Evolutionary conservation across 2,888 invertebrate genomes (phyloP).

Genomic region (Agonopterix alstromeriana): DNA sequence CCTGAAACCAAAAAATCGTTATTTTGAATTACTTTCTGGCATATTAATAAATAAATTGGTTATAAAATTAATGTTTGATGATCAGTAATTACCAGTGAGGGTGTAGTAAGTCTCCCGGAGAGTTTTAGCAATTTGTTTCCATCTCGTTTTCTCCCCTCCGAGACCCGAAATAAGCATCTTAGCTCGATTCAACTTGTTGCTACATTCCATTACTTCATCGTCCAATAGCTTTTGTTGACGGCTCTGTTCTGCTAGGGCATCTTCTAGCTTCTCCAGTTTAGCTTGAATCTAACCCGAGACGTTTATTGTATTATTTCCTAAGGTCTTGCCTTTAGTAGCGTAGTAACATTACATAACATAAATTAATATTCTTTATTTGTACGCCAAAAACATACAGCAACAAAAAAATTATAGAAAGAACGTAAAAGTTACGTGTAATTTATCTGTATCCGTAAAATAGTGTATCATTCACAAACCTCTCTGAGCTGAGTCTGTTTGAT

Average conservation of each 20-base stretch:
- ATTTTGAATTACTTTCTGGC: too few species aligned
- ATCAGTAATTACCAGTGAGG: conserved; percentile 76
- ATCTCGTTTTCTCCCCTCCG: conserved; percentile 93
- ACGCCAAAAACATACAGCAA: too few species aligned
- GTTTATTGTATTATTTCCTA: too few species aligned
- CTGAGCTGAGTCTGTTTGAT: conserved; percentile 85
- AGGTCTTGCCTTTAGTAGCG: too few species aligned
- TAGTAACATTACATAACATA: too few species aligned
- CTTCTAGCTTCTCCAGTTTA: conserved; percentile 84
- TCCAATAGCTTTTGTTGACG: conserved; percentile 84
- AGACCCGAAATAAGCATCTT: conserved; percentile 94
- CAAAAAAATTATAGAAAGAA: too few species aligned
- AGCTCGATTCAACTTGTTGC: conserved; percentile 91
- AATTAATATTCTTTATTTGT: too few species aligned
- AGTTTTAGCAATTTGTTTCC: conserved; percentile 86
- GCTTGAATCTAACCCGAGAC: conserved; percentile 61
- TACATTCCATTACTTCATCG: conserved; percentile 91
- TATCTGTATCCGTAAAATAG: too few species aligned
- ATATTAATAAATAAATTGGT: too few species aligned
- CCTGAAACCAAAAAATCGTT: conserved; percentile 67
- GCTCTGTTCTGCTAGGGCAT: conserved; percentile 81
- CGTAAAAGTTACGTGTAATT: too few species aligned
- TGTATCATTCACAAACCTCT: conserved; percentile 59
- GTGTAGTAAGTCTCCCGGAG: conserved; percentile 82
- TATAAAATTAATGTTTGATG: too few species aligned